Conservation (phyloP, 2,797 vertebrate genomes). For the Malacoctenus gilli region DNA sequence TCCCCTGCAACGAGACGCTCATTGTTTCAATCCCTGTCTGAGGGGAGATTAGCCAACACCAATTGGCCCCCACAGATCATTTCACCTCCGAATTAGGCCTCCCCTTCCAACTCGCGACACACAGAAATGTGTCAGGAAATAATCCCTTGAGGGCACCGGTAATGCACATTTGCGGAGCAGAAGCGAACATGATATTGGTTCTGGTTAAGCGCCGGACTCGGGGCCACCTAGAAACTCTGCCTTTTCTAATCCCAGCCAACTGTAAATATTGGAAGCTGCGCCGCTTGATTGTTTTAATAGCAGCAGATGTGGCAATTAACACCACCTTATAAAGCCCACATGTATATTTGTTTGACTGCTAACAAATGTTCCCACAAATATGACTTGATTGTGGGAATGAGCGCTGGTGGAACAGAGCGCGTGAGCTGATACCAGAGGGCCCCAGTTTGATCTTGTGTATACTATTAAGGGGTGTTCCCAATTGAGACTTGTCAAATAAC, state of each 20-base stretch:
- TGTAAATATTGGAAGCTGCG: slow-evolving; percentile 81
- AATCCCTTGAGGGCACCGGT: slow-evolving; percentile 74
- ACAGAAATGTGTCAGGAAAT: slow-evolving; percentile 70
- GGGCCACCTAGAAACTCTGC: slow-evolving; percentile 78
- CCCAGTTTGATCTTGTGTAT: slow-evolving; percentile 76
- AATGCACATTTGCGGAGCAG: slow-evolving; percentile 77
- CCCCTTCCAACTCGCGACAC: slow-evolving; percentile 50
- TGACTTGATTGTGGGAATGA: slow-evolving; percentile 82
- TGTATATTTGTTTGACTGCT: slow-evolving; percentile 86
- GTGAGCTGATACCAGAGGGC: slow-evolving; percentile 75
- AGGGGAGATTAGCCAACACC: slow-evolving; percentile 75
- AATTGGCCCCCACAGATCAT: slow-evolving; percentile 78
- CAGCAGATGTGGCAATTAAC: slow-evolving; percentile 88
- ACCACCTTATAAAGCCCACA: slow-evolving; percentile 82
- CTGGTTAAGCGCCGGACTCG: slow-evolving; percentile 70
- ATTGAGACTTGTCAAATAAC: slow-evolving; percentile 80
- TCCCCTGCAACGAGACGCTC: slow-evolving; percentile 77
- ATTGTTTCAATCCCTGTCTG: slow-evolving; percentile 76
- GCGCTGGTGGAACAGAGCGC: slow-evolving; percentile 77
- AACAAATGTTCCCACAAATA: slow-evolving; percentile 88
- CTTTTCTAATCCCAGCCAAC: slow-evolving; percentile 78
- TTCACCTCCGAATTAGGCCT: slow-evolving; percentile 70
- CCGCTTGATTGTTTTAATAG: slow-evolving; percentile 86
- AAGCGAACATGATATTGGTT: slow-evolving; percentile 79
- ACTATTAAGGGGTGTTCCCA: slow-evolving; percentile 80